Evolutionary conservation across 2,113 vertebrate species (phyloP).

Genomic region (Psittacula cyanocephala): DNA sequence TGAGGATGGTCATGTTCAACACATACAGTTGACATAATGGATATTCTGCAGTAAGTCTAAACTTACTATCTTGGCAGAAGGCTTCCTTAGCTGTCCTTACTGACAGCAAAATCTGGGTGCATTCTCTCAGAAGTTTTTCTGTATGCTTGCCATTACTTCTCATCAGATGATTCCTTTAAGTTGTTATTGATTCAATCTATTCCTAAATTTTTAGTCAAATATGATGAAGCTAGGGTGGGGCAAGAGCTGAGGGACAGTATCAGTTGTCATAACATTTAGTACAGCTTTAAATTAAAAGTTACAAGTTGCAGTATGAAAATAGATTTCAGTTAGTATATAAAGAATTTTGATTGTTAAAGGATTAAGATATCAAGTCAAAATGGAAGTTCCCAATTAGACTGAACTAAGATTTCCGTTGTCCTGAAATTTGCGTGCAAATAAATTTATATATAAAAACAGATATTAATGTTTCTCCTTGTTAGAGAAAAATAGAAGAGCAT

Average conservation of each 20-base stretch:
- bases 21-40: neutral
- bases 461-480: neutral
- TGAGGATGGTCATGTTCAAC: neutral
- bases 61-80: neutral
- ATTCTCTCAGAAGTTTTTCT: neutral
- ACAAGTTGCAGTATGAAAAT: neutral
- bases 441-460: no score
- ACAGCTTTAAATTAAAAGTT: neutral
- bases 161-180: neutral
- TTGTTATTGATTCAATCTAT: neutral
- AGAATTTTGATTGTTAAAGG: neutral
- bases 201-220: neutral
- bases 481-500: neutral
- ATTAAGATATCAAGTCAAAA: neutral
- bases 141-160: neutral
- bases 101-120: neutral
- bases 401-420: neutral
- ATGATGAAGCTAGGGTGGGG: neutral
- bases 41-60: neutral
- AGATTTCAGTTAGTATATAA: neutral
- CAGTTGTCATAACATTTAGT: neutral
- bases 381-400: neutral
- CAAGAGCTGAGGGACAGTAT: neutral
- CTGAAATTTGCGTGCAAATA: neutral
- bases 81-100: neutral